These are phyloP conservation scores for Apoda limacodes DNA, from an alignment of 2,888 invertebrate genomes.

Conservation along the genomic window DNA sequence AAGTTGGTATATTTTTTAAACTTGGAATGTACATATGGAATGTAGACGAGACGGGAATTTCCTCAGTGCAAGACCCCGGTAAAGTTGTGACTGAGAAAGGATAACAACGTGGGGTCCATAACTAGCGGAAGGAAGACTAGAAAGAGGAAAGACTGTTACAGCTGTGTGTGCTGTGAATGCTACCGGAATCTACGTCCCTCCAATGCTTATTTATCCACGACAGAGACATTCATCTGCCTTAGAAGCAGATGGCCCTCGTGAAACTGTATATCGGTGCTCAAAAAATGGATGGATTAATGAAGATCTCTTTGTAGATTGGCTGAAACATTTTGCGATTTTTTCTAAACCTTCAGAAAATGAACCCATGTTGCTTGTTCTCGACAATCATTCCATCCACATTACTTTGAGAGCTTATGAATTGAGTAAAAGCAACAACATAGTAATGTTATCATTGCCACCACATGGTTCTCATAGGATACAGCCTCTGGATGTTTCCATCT, in stretches of 20 bases:
- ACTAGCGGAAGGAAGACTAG: conserved; percentile 22
- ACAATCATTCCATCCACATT: neutral
- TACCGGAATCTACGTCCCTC: conserved; percentile 31
- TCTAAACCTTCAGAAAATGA: conserved; percentile 4
- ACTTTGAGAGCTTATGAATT: conserved; percentile 1
- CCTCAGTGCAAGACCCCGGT: conserved; percentile 27
- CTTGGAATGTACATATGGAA: conserved; percentile 28
- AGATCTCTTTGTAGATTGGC: conserved; percentile 11
- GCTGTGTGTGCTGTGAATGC: conserved; percentile 31
- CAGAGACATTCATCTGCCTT: conserved; percentile 27
- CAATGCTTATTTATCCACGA: conserved; percentile 39
- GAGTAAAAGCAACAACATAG: neutral
- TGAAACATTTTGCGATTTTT: conserved; percentile 11
- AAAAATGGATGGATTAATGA: conserved; percentile 6
- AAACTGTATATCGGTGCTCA: no score
- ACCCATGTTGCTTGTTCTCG: neutral
- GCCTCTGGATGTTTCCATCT: neutral
- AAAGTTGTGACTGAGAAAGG: conserved; percentile 27
- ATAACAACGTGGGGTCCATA: conserved; percentile 29
- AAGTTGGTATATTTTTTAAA: conserved; percentile 22
- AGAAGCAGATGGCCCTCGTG: conserved; percentile 26
- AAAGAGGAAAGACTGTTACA: conserved; percentile 23
- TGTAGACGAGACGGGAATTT: conserved; percentile 32
- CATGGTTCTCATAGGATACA: neutral
- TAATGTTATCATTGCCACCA: conserved; percentile 1